A percentile compares a stretch with the other conserved stretches of the same genome.
Conservation (phyloP, 2,113 vertebrate species). For the Limanda limanda region DNA sequence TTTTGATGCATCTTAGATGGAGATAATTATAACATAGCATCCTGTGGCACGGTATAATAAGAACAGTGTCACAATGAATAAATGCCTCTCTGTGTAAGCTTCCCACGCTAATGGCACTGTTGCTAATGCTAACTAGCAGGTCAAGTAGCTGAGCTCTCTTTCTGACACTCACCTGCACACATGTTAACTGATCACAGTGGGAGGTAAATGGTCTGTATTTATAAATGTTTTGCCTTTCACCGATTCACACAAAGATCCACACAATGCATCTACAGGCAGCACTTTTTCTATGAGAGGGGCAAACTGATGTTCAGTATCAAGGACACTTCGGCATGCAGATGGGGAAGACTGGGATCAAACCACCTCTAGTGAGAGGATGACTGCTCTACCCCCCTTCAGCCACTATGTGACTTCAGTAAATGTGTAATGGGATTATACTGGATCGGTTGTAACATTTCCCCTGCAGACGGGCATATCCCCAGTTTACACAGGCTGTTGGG, state of each 20-base stretch:
- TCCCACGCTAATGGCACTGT: neutral
- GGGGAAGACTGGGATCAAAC: no score
- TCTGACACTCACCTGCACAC: neutral
- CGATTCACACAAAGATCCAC: no score
- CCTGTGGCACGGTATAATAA: neutral
- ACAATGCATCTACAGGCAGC: no score
- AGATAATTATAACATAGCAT: neutral
- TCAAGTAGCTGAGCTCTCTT: conserved; percentile 10
- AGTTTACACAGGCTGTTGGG: neutral
- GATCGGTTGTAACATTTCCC: neutral
- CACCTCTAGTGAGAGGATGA: no score
- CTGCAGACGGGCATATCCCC: neutral
- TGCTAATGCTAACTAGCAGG: conserved; percentile 6
- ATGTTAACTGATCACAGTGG: neutral
- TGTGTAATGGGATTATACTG: neutral
- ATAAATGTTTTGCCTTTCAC: no score
- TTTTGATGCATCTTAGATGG: neutral
- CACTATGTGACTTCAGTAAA: neutral
- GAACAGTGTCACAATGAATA: neutral
- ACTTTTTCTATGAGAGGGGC: no score
- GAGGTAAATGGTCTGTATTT: neutral
- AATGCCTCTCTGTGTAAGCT: neutral
- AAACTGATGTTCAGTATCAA: no score
- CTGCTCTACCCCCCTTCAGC: no score
- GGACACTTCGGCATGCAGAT: no score